These are phyloP conservation scores for Festucalex cinctus DNA, from an alignment of 2,113 vertebrate genomes.

Conservation along the genomic window DNA sequence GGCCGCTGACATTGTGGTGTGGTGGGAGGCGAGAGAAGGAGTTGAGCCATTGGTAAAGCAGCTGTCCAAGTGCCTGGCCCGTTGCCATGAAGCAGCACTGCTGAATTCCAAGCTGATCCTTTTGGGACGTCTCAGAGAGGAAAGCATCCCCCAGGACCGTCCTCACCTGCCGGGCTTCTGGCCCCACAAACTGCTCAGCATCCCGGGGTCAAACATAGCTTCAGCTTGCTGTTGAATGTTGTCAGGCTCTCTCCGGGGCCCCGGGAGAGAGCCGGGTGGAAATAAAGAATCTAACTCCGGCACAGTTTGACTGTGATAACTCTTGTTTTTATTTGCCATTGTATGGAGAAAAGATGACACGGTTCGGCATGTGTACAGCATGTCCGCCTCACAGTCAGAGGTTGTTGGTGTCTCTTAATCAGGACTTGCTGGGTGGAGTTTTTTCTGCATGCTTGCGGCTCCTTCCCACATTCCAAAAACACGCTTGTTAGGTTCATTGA, in stretches of 20 bases:
- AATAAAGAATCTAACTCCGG: conserved; percentile 3
- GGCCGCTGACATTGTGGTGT: conserved; percentile 30
- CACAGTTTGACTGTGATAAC: background rate
- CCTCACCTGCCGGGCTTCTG: conserved; percentile 49
- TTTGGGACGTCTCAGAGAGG: conserved; percentile 49
- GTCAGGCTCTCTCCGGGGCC: conserved; percentile 30
- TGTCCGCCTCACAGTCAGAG: background rate
- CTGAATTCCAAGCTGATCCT: conserved; percentile 55
- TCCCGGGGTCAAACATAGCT: conserved; percentile 36
- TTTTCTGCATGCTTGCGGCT: background rate
- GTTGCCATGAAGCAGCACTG: conserved; percentile 61
- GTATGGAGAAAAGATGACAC: background rate
- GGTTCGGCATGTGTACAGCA: background rate
- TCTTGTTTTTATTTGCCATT: too few relatives aligned
- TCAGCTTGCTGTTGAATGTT: conserved; percentile 45
- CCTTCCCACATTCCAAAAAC: background rate
- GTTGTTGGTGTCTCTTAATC: background rate
- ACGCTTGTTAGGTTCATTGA: background rate
- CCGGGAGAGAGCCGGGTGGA: background rate
- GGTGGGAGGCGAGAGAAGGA: conserved; percentile 30
- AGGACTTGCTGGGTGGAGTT: background rate
- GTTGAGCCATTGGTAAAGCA: conserved; percentile 29
- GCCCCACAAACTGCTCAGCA: conserved; percentile 29
- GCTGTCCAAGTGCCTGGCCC: conserved; percentile 59
- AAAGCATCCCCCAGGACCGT: conserved; percentile 44